A percentile compares a stretch with the other conserved stretches of the same genome.
These are phyloP conservation scores for Saxicola maurus DNA, from an alignment of 2,797 vertebrate species.

Conservation along the genomic window DNA sequence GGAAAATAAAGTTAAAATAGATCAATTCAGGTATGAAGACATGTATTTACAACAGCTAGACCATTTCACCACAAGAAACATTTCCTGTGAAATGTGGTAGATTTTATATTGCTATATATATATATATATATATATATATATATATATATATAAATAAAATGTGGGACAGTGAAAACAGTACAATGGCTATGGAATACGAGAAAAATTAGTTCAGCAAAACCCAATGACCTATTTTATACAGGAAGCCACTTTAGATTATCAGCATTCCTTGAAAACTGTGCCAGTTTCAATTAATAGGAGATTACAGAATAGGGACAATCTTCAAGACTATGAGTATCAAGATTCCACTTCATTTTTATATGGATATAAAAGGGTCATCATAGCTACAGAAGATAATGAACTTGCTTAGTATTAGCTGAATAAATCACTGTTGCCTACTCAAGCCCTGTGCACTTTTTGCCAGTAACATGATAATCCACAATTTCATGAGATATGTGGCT, in stretches of 20 bases:
- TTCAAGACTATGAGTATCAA: background rate
- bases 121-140: background rate
- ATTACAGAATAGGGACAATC: background rate
- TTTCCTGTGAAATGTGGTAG: background rate
- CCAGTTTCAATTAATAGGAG: background rate
- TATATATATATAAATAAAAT: background rate
- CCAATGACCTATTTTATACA: background rate
- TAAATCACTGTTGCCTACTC: background rate
- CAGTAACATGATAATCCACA: background rate
- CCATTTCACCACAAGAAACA: background rate
- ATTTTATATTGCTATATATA: background rate
- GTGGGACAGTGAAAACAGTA: background rate
- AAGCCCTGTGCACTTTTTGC: background rate
- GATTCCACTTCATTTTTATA: background rate
- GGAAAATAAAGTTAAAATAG: background rate
- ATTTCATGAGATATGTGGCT: background rate
- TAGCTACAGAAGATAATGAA: background rate
- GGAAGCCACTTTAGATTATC: background rate
- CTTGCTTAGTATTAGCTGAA: background rate
- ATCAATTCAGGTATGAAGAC: background rate
- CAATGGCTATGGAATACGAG: background rate
- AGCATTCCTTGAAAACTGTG: background rate
- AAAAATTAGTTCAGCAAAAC: conserved; percentile 6
- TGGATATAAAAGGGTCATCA: background rate
- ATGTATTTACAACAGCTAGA: background rate